phyloP scores from a whole-genome alignment of 1,140 invertebrate genomes.

The Hetaerina americana region DNA sequence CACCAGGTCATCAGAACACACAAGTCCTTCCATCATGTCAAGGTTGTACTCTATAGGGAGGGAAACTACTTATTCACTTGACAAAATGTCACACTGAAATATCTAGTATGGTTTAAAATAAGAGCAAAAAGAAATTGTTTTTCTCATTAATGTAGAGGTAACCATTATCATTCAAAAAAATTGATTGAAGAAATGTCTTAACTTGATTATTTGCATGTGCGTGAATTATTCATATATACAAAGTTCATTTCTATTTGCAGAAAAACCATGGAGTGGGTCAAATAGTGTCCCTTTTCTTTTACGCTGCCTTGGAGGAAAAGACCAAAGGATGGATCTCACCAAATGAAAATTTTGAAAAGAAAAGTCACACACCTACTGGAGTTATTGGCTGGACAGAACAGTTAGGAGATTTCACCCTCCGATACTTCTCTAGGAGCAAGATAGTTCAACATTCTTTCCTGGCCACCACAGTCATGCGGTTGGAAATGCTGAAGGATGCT shows the following conservation, averaged over 20 bases:
- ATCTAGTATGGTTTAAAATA: too few species aligned
- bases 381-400: conserved; percentile 62
- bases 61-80: too few species aligned
- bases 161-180: too few species aligned
- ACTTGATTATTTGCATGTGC: too few species aligned
- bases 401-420: conserved; percentile 61
- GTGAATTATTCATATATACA: conserved; percentile 8
- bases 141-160: too few species aligned
- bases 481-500: conserved; percentile 66
- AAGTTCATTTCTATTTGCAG: conserved; percentile 12
- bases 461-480: conserved; percentile 50
- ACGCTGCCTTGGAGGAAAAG: conserved; percentile 58
- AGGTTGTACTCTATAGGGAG: too few species aligned
- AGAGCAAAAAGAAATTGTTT: too few species aligned
- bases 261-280: conserved; percentile 24
- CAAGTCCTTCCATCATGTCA: too few species aligned
- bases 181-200: too few species aligned
- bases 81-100: too few species aligned
- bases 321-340: conserved; percentile 44
- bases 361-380: conserved; percentile 28
- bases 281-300: conserved; percentile 57
- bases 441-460: conserved; percentile 59
- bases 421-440: conserved; percentile 36
- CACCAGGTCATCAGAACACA: too few species aligned
- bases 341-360: conserved; percentile 39